Evolutionary conservation across 2,888 invertebrate genomes (phyloP).

Genomic region (Nymphalis c-album): DNA sequence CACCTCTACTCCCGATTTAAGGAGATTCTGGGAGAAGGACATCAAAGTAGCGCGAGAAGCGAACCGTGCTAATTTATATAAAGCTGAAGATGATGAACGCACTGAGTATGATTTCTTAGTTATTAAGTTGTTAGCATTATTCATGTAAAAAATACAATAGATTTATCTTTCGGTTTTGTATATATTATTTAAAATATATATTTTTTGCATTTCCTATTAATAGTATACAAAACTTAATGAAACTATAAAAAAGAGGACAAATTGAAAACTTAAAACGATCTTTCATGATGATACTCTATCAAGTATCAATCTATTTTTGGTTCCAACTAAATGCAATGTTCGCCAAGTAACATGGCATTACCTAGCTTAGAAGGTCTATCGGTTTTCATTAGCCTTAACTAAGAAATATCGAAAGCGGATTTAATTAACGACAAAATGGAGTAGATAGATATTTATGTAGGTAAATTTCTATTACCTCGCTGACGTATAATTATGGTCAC

Average conservation of each 20-base stretch:
- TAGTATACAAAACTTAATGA: too few species aligned
- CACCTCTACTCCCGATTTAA: conserved; percentile 86
- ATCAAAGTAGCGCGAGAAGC: conserved; percentile 87
- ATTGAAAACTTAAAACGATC: neutral
- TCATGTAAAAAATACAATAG: too few species aligned
- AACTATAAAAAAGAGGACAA: too few species aligned
- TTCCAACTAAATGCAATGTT: neutral
- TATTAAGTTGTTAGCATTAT: too few species aligned
- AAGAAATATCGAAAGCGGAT: conserved; percentile 6
- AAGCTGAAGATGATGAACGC: conserved; percentile 79
- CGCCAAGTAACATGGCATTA: neutral
- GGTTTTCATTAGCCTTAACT: conserved; percentile 1
- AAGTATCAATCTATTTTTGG: too few species aligned
- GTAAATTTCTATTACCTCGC: too few species aligned
- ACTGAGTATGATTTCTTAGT: conserved; percentile 58
- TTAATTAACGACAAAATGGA: neutral
- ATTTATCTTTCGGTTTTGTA: too few species aligned
- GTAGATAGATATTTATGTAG: too few species aligned
- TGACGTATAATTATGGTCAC: neutral
- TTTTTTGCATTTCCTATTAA: too few species aligned
- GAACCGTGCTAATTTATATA: conserved; percentile 82
- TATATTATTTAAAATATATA: too few species aligned
- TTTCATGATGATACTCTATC: neutral
- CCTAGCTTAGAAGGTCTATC: neutral
- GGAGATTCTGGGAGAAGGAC: conserved; percentile 91